These are phyloP conservation scores for Platorchestia sp. DNA, from an alignment of 1,140 invertebrate species.

Conservation along the genomic window DNA sequence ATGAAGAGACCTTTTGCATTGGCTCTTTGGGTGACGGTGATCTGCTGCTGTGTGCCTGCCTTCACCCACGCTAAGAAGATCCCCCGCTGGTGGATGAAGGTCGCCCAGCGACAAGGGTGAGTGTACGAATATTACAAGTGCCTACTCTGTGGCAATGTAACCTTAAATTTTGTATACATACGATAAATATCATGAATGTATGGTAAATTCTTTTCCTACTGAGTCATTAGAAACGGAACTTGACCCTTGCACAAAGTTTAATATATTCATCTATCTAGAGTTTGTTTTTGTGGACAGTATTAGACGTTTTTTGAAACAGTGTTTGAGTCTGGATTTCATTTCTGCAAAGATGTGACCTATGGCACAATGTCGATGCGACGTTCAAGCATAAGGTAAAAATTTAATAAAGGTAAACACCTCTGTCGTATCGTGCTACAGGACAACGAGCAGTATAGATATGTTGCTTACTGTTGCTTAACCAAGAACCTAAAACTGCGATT, in stretches of 20 bases:
- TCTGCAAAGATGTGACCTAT: too few relatives aligned
- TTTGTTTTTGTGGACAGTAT: background rate
- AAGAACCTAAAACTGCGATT: too few relatives aligned
- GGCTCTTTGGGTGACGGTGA: background rate
- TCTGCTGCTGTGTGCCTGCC: constrained; percentile 10
- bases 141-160: background rate
- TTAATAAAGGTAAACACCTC: too few relatives aligned
- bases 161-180: too few relatives aligned
- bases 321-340: too few relatives aligned
- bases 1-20: background rate
- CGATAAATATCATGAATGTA: too few relatives aligned
- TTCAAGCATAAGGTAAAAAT: too few relatives aligned
- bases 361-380: too few relatives aligned
- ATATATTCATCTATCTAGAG: background rate
- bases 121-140: constrained; percentile 1
- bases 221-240: background rate
- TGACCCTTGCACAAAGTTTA: background rate
- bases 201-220: background rate
- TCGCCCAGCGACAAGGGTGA: constrained; percentile 71
- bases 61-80: constrained; percentile 65
- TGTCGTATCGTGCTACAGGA: too few relatives aligned
- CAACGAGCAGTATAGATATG: too few relatives aligned
- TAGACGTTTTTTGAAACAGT: too few relatives aligned
- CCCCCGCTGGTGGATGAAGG: constrained; percentile 71
- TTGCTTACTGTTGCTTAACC: too few relatives aligned